Evolutionary conservation across 2,113 vertebrate genomes (phyloP).

Genomic region (Canis aureus): DNA sequence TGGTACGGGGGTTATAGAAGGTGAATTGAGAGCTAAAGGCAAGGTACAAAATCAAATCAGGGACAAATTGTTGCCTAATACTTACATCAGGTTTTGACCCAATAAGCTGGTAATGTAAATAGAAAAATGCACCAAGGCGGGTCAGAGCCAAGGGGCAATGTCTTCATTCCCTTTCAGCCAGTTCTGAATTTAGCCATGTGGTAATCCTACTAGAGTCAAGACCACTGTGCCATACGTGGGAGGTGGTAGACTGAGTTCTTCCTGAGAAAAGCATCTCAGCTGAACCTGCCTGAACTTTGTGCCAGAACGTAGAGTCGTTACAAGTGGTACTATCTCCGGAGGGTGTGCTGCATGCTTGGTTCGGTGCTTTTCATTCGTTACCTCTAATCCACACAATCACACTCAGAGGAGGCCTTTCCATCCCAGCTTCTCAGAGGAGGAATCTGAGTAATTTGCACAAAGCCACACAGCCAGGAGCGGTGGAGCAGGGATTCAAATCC

Average conservation of each 20-base stretch:
- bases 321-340: fast-evolving
- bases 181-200: background rate
- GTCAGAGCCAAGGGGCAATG: background rate
- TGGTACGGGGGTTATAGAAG: background rate
- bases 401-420: background rate
- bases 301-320: background rate
- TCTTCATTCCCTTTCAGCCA: background rate
- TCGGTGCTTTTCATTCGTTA: background rate
- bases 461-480: background rate
- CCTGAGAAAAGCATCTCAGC: background rate
- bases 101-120: background rate
- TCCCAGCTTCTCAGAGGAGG: background rate
- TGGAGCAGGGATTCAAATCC: background rate
- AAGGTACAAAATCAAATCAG: background rate
- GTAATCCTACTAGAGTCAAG: background rate
- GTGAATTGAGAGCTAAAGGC: background rate
- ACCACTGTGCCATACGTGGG: background rate
- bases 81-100: background rate
- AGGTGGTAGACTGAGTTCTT: background rate
- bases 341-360: background rate
- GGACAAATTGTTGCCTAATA: background rate
- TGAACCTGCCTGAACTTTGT: background rate
- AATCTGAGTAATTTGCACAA: background rate
- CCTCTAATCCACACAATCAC: background rate
- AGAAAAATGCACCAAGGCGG: background rate